Evolutionary conservation across 64 coral and sea anemone species (phyloP).

Genomic region (Stichodactyla mertensii): DNA sequence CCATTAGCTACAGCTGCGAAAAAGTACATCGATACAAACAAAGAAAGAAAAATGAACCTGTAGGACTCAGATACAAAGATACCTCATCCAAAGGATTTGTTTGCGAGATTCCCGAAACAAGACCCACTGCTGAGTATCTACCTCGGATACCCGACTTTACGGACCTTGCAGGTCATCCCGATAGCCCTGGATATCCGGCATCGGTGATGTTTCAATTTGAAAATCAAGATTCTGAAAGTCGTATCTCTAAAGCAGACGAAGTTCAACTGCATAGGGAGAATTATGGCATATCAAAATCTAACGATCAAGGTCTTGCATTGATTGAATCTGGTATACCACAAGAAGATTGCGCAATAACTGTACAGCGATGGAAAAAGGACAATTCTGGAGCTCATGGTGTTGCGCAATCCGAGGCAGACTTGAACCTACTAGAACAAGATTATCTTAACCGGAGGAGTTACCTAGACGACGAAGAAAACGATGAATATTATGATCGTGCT

Average conservation of each 20-base stretch:
- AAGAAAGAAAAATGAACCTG: background rate
- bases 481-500: background rate
- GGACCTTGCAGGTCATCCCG: background rate
- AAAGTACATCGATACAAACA: background rate
- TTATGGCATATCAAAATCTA: background rate
- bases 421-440: background rate
- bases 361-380: background rate
- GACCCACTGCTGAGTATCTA: background rate
- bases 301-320: background rate
- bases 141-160: conserved; percentile 6
- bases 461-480: background rate
- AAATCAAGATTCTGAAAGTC: background rate
- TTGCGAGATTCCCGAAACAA: conserved; percentile 8
- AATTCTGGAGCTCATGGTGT: background rate
- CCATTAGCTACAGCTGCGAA: background rate
- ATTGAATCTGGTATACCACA: background rate
- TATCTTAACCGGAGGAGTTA: background rate
- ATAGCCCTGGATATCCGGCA: background rate
- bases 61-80: background rate
- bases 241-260: background rate
- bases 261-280: background rate
- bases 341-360: background rate
- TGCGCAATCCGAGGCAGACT: background rate
- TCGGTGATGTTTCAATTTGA: background rate
- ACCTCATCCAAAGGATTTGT: background rate